Percentiles rank a stretch among this genome's conserved stretches.
Evolutionary conservation across 2,797 vertebrate species (phyloP).

Genomic region (Aselliscus stoliczkanus): DNA sequence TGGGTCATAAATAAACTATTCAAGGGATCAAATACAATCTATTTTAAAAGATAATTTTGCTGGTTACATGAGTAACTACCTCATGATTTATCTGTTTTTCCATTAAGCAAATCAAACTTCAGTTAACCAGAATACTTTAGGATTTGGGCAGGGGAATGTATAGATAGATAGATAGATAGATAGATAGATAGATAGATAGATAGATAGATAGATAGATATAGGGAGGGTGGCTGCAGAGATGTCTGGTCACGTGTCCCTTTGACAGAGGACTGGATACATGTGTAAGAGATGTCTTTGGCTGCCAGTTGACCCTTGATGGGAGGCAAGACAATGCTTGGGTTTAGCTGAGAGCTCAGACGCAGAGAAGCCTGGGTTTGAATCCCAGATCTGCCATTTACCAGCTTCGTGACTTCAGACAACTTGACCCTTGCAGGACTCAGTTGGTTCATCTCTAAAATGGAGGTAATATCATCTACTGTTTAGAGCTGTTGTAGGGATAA

Average conservation of each 20-base stretch:
- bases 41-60: background rate
- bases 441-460: background rate
- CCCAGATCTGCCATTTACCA: background rate
- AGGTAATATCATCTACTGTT: background rate
- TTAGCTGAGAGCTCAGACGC: background rate
- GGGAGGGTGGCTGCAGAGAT: background rate
- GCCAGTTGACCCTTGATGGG: background rate
- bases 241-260: background rate
- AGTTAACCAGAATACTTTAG: background rate
- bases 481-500: background rate
- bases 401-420: background rate
- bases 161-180: background rate
- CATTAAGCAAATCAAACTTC: background rate
- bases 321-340: background rate
- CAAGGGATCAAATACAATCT: background rate
- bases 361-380: background rate
- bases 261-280: background rate
- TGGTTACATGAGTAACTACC: background rate
- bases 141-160: fast-evolving
- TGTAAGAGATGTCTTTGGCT: background rate
- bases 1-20: background rate
- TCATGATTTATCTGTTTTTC: background rate
- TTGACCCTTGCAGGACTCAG: background rate
- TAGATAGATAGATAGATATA: background rate
- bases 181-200: background rate